Evolutionary conservation across 1,140 invertebrate species (phyloP).

Genomic region (Notospermus geniculatus): DNA sequence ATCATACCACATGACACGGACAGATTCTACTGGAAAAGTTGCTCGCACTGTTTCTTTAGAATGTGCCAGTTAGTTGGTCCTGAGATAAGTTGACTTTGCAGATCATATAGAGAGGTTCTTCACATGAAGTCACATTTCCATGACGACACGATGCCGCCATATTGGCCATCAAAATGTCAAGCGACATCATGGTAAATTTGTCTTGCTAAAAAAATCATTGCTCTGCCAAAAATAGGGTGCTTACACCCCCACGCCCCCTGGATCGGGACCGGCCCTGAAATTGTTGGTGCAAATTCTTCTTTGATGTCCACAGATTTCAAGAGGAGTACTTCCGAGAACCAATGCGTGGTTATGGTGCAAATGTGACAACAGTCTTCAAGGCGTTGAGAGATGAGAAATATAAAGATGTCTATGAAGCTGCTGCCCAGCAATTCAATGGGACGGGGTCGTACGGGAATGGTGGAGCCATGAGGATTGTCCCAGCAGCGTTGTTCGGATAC

Average conservation of each 20-base stretch:
- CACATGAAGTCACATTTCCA: too few relatives aligned
- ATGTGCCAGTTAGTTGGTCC: not conserved
- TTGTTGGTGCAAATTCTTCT: not conserved
- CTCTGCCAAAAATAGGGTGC: not conserved
- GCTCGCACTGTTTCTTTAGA: not conserved
- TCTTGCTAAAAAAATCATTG: too few relatives aligned
- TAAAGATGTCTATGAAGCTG: conserved; percentile 65
- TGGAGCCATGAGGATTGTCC: conserved; percentile 72
- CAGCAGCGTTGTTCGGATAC: conserved; percentile 67
- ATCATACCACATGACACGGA: not conserved
- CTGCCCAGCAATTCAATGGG: conserved; percentile 69
- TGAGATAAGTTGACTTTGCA: not conserved
- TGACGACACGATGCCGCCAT: too few relatives aligned
- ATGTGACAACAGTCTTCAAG: conserved; percentile 66
- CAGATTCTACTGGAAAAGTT: too few relatives aligned
- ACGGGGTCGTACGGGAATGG: conserved; percentile 76
- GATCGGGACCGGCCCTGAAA: not conserved
- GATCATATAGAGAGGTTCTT: too few relatives aligned
- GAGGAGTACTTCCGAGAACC: conserved; percentile 67
- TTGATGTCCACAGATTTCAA: conserved; percentile 61
- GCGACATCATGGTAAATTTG: too few relatives aligned
- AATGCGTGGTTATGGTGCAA: conserved; percentile 66
- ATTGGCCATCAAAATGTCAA: too few relatives aligned
- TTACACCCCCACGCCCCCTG: not conserved
- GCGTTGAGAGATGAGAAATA: conserved; percentile 63